Base-by-base conservation (phyloP, 1,140 invertebrate species). In the Atopsyche davidsoni region DNA sequence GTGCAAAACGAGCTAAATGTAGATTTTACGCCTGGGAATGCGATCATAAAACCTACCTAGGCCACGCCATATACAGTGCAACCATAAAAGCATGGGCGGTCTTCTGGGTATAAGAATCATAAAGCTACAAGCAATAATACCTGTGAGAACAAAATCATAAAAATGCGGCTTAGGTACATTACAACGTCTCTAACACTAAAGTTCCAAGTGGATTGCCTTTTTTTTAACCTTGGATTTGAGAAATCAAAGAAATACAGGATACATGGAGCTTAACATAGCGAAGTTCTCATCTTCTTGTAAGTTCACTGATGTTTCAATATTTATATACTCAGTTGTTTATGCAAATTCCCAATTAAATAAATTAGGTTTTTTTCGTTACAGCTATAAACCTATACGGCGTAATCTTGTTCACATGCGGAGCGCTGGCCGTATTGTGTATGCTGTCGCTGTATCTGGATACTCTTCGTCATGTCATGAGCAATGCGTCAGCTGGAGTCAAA, bases 361-460 rank as follows among this genome's bases (percentile, higher is more conserved):
- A 36, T 36, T 9, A 36, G 3, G 13, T 7, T 39, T 31, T 57
- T 60, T 61, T 60, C 58, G 34, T 76, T 75, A 19, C 69, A 81
- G 79, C 73, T 38, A 73, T 79, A 9, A 72, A 77, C 57, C 52
- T 68, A 9, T 75, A 75, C 57, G 77, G 75, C 2, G 70, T 76
- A 48, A 66, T 71, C 25, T 57, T 80, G 22, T 75, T 78, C 61
- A 60, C 72, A 1, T 54, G 68, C 19, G 77, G 74, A n/a, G 65
- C 69, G 1, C 23, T 71, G 14, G 64, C 73, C 1, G 63, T 80
- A 11, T 31, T 74, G n/a, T 52, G 68, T 13, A 63, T 75, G 50
- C 63, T 78, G 7, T 44, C 66, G 2, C 51, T 80, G 13, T 80
- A 76, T 53, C 59, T 69, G 2, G 64, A 79, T 48, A 78, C 78